Evolutionary conservation across 2,113 vertebrate species (phyloP).

Genomic region (Hirundichthys speculiger): DNA sequence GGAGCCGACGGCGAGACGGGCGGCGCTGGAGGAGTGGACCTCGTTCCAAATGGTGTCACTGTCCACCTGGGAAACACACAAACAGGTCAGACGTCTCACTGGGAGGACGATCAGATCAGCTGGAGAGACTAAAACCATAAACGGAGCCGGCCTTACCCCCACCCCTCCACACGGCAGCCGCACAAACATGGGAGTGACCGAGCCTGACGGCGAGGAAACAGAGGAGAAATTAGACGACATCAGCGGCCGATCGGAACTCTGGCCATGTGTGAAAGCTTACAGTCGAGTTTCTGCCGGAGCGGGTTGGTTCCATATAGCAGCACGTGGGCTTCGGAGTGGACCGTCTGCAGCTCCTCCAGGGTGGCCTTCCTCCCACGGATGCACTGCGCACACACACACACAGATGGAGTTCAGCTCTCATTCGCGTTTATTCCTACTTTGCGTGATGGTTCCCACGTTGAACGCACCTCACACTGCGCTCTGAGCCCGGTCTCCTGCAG

Average conservation of each 20-base stretch:
- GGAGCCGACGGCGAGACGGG: slow-evolving; percentile 93
- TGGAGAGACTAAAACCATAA: too few species aligned
- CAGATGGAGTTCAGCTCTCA: slow-evolving; percentile 17
- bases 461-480: slow-evolving; percentile 91
- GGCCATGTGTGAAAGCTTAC: slow-evolving; percentile 77
- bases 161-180: slow-evolving; percentile 97
- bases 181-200: slow-evolving; percentile 94
- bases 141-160: slow-evolving; percentile 82
- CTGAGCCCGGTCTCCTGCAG: slow-evolving; percentile 96
- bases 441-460: rapidly evolving
- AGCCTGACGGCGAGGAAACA: slow-evolving; percentile 79
- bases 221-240: slow-evolving; percentile 5
- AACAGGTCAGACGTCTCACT: rapidly evolving
- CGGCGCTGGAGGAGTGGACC: slow-evolving; percentile 93
- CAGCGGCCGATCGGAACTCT: background rate
- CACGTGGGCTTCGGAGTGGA: slow-evolving; percentile 94
- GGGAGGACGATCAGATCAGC: too few species aligned
- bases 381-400: slow-evolving; percentile 80
- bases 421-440: background rate
- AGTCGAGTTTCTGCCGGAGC: slow-evolving; percentile 96
- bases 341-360: slow-evolving; percentile 94
- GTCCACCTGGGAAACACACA: slow-evolving; percentile 85
- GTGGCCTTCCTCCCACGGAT: slow-evolving; percentile 97
- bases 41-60: slow-evolving; percentile 99
- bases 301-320: slow-evolving; percentile 97